phyloP scores from a whole-genome alignment of 92 coral and sea anemone genomes.

The Epizoanthus stellaris region DNA sequence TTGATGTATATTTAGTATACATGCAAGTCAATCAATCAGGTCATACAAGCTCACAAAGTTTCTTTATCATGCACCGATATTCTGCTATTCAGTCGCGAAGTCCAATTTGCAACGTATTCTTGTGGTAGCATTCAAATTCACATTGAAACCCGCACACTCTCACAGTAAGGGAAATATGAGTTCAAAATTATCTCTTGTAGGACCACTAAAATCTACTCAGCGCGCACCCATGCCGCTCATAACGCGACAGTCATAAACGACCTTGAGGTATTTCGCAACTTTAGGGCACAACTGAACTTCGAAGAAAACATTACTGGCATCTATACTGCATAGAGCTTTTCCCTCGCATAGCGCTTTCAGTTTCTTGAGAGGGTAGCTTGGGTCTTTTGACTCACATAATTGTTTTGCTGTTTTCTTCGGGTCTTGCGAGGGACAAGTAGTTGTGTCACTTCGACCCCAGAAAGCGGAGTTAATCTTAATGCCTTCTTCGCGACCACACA shows the following conservation, averaged over 20 bases:
- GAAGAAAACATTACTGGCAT: conserved; percentile 78
- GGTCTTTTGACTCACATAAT: conserved; percentile 68
- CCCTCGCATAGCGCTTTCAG: conserved; percentile 72
- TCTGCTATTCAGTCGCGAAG: too few relatives aligned
- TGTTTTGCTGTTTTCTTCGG: conserved; percentile 55
- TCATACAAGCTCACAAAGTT: too few relatives aligned
- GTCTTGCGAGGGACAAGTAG: conserved; percentile 67
- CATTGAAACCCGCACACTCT: too few relatives aligned
- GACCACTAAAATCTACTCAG: background rate
- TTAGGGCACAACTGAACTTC: conserved; percentile 79
- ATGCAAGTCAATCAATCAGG: too few relatives aligned
- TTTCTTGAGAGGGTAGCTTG: conserved; percentile 70
- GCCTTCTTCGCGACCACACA: conserved; percentile 78
- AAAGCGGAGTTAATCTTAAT: conserved; percentile 88
- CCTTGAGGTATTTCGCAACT: conserved; percentile 81
- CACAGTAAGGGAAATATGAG: too few relatives aligned
- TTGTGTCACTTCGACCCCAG: conserved; percentile 94
- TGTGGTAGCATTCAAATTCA: too few relatives aligned
- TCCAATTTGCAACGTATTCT: too few relatives aligned
- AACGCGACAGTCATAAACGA: conserved; percentile 87
- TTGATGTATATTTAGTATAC: too few relatives aligned
- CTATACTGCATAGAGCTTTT: conserved; percentile 64
- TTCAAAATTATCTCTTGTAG: background rate
- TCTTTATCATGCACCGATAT: too few relatives aligned
- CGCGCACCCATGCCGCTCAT: conserved; percentile 89